Conservation (phyloP, 2,888 invertebrate genomes). For the Coecobrya sp. region DNA sequence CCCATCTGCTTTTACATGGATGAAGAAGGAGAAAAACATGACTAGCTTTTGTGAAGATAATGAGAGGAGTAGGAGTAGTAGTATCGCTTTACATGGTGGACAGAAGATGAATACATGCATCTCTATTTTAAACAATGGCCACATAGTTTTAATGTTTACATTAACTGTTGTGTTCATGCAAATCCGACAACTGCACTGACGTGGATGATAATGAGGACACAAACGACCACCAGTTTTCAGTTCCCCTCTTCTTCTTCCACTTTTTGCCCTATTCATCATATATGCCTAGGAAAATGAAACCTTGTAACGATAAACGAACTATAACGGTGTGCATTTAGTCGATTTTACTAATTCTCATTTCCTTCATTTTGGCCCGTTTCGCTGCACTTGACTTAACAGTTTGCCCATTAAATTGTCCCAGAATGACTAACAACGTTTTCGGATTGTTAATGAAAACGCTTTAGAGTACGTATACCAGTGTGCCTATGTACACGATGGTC, state of each 20-base stretch:
- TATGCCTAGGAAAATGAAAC: not conserved
- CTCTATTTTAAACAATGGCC: too few relatives aligned
- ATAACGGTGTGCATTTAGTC: not conserved
- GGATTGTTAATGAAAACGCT: conserved; percentile 56
- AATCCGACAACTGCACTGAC: not conserved
- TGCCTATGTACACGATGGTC: not conserved
- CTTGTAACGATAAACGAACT: too few relatives aligned
- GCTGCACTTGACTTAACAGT: conserved; percentile 53
- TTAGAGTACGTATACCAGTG: not conserved
- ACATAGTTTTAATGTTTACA: not conserved
- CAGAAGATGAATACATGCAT: not conserved
- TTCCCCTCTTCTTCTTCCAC: not conserved
- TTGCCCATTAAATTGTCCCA: conserved; percentile 60
- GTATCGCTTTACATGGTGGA: not conserved
- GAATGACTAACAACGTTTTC: conserved; percentile 55
- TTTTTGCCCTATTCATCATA: not conserved
- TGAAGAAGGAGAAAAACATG: conserved; percentile 43
- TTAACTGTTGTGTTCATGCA: conserved; percentile 21
- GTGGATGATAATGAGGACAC: conserved; percentile 42
- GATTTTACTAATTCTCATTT: conserved; percentile 50
- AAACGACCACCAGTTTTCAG: not conserved
- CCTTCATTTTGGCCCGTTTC: conserved; percentile 41
- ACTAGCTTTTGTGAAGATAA: conserved; percentile 25
- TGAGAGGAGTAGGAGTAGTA: not conserved
- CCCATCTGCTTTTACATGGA: conserved; percentile 36